Evolutionary conservation across 2,888 invertebrate genomes (phyloP).

Genomic region (Leucophenga maculata): DNA sequence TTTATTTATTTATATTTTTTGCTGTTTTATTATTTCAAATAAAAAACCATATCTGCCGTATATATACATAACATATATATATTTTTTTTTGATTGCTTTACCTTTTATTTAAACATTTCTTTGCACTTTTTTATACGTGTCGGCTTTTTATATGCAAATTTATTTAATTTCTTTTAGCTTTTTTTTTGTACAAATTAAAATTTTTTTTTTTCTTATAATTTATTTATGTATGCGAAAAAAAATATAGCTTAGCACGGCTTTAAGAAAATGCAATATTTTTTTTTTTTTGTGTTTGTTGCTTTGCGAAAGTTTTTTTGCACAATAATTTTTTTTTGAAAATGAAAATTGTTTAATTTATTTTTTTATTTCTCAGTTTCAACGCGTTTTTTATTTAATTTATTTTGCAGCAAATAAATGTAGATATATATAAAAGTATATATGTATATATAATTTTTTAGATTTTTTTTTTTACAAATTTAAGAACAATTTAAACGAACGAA

Average conservation of each 20-base stretch:
- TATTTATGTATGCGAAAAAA: conserved; percentile 37
- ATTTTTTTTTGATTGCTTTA: conserved; percentile 31
- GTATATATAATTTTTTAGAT: too few relatives aligned
- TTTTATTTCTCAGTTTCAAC: conserved; percentile 31
- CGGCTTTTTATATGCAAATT: conserved; percentile 29
- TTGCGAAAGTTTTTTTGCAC: conserved; percentile 15
- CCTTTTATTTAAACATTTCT: conserved; percentile 28
- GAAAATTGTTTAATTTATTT: conserved; percentile 32
- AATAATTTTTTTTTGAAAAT: conserved; percentile 32
- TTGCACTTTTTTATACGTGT: conserved; percentile 23
- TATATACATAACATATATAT: conserved; percentile 31
- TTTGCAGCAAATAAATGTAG: conserved; percentile 32
- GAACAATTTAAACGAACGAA: not conserved
- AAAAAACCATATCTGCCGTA: not conserved
- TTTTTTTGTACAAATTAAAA: conserved; percentile 25
- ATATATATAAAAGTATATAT: conserved; percentile 19
- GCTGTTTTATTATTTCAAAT: conserved; percentile 34
- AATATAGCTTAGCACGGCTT: not conserved
- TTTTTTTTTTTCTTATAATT: conserved; percentile 31
- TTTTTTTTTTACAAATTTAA: conserved; percentile 13
- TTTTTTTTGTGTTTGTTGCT: conserved; percentile 31
- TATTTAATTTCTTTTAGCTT: conserved; percentile 3
- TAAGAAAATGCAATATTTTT: conserved; percentile 32
- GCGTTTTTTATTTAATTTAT: conserved; percentile 36
- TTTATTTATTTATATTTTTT: conserved; percentile 1